Evolutionary conservation across 2,797 vertebrate species (phyloP).

Genomic region (Hirundo rustica): DNA sequence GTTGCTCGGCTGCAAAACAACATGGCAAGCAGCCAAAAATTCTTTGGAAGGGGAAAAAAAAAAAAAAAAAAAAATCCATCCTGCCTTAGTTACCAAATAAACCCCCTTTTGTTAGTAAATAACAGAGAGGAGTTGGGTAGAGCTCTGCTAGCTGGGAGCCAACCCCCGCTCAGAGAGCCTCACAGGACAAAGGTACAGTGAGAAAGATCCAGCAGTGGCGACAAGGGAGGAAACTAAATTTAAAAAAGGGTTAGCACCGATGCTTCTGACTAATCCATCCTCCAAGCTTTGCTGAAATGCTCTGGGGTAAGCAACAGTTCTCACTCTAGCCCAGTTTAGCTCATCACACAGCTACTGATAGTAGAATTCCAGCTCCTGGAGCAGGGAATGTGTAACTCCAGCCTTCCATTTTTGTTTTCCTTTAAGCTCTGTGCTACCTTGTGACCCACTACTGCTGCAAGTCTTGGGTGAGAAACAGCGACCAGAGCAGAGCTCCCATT

Average conservation of each 20-base stretch:
- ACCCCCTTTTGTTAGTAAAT: conserved; percentile 7
- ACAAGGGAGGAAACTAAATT: background rate
- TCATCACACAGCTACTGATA: background rate
- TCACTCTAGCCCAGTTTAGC: background rate
- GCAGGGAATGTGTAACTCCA: background rate
- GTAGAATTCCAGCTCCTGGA: background rate
- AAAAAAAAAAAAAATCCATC: background rate
- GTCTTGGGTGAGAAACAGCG: background rate
- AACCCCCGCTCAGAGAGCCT: background rate
- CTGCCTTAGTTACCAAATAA: background rate
- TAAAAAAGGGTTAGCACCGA: background rate
- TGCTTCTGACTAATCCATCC: background rate
- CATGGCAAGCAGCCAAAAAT: background rate
- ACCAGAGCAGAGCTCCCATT: background rate
- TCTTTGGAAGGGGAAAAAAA: background rate
- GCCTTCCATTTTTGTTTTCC: background rate
- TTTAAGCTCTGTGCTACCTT: background rate
- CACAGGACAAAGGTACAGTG: background rate
- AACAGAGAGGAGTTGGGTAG: background rate
- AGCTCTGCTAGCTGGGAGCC: background rate
- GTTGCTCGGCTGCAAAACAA: background rate
- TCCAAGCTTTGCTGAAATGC: background rate
- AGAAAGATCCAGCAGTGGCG: background rate
- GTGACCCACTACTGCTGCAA: background rate
- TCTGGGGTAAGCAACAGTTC: background rate